These are phyloP conservation scores for Leistus spinibarbis DNA, from an alignment of 2,888 invertebrate species.

Conservation along the genomic window DNA sequence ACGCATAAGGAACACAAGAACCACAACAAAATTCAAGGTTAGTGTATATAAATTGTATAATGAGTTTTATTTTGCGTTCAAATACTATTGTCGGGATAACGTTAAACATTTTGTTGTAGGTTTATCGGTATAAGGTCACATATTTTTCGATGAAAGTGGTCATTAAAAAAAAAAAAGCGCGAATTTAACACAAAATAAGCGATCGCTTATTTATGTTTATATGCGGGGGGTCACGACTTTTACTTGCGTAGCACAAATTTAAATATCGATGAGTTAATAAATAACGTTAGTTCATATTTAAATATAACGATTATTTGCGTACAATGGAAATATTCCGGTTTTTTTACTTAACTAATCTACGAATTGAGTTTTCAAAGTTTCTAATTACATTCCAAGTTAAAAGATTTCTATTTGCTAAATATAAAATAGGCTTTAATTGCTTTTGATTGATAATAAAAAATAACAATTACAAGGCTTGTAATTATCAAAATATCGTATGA, in stretches of 20 bases:
- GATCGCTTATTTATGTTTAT: not conserved
- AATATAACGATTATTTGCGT: no score
- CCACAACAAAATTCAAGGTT: conserved; percentile 3
- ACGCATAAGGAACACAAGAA: not conserved
- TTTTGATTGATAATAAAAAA: no score
- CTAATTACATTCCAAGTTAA: no score
- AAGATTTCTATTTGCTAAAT: no score
- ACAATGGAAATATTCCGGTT: not conserved
- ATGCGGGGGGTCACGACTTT: not conserved
- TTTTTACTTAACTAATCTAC: no score
- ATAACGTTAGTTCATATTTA: not conserved
- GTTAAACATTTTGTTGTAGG: conserved; percentile 11
- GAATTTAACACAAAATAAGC: conserved; percentile 11
- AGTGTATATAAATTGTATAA: not conserved
- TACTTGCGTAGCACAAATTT: not conserved
- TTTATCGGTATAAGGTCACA: conserved; percentile 13
- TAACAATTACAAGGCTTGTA: no score
- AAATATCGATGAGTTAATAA: conserved; percentile 9
- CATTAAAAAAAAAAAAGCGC: not conserved
- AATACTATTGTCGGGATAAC: conserved; percentile 5
- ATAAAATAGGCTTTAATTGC: no score
- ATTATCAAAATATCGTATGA: no score
- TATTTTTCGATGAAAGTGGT: conserved; percentile 18
- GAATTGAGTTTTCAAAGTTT: no score
- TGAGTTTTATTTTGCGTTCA: not conserved